Percentiles rank a stretch among this genome's conserved stretches.
These are phyloP conservation scores for Apocheima hispidaria DNA, from an alignment of 2,888 invertebrate genomes.

Conservation along the genomic window DNA sequence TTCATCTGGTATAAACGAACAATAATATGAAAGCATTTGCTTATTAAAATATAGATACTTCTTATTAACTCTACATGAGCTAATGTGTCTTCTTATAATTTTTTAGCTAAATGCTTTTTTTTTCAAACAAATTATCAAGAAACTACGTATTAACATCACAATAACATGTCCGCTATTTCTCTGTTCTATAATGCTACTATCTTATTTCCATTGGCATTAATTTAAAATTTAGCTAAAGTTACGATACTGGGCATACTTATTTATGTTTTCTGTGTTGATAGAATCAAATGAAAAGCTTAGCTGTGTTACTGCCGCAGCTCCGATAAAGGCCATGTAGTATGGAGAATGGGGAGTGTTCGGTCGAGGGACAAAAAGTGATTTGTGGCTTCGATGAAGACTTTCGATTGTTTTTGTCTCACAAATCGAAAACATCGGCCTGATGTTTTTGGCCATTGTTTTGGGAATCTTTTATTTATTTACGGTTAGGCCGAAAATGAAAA, in stretches of 20 bases:
- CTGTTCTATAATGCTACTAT: no score
- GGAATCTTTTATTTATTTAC: constrained; percentile 44
- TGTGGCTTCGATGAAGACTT: constrained; percentile 73
- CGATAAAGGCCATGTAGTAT: constrained; percentile 26
- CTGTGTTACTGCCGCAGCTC: constrained; percentile 20
- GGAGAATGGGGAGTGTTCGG: background rate
- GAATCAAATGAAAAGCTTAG: constrained; percentile 32
- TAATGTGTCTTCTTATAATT: background rate
- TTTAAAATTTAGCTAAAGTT: background rate
- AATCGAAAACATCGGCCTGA: constrained; percentile 45
- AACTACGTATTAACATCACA: no score
- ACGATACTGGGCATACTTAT: constrained; percentile 13
- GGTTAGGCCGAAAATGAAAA: constrained; percentile 32
- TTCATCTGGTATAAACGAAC: background rate
- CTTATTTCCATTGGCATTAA: no score
- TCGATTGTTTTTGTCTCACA: constrained; percentile 64
- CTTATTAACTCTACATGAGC: background rate
- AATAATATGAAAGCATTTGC: background rate
- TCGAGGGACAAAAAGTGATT: constrained; percentile 65
- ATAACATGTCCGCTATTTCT: no score
- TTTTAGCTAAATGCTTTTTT: no score
- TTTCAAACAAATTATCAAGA: no score
- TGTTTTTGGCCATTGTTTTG: constrained; percentile 46
- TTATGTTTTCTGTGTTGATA: constrained; percentile 15
- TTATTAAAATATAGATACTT: background rate